Evolutionary conservation across 2,113 vertebrate genomes (phyloP).

Genomic region (Acanthisitta chloris): DNA sequence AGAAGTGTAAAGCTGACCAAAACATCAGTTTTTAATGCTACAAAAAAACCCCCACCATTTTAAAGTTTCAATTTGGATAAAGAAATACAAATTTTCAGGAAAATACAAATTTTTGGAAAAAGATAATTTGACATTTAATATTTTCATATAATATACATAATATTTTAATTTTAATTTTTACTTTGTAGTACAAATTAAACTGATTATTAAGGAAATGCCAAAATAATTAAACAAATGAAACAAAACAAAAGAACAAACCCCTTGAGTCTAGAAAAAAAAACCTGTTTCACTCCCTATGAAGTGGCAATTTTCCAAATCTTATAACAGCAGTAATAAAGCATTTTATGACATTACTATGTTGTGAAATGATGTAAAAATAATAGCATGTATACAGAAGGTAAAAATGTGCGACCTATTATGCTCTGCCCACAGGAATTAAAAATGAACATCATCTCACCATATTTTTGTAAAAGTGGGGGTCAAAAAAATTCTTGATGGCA

Average conservation of each 20-base stretch:
- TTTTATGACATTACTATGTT: neutral
- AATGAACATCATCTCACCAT: accelerated
- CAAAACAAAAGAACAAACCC: neutral
- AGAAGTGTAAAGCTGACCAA: neutral
- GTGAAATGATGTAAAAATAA: neutral
- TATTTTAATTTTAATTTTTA: neutral
- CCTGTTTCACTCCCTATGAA: neutral
- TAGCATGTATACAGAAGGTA: neutral
- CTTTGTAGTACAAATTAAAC: neutral
- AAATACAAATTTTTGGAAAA: neutral
- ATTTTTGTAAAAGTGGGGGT: neutral
- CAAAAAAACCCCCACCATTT: neutral
- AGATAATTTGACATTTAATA: neutral
- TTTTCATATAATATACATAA: no score
- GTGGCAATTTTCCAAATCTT: neutral
- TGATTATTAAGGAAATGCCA: neutral
- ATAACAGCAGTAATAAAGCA: neutral
- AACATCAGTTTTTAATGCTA: neutral
- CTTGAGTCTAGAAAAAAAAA: neutral
- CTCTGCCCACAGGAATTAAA: neutral
- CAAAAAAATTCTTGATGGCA: neutral
- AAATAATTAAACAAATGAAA: neutral
- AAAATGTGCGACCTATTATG: neutral
- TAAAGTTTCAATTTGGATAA: neutral
- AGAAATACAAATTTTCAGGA: neutral